A percentile compares a stretch with the other conserved stretches of the same genome.
phyloP scores from a whole-genome alignment of 2,113 vertebrate genomes.

The Leuciscus idus region DNA sequence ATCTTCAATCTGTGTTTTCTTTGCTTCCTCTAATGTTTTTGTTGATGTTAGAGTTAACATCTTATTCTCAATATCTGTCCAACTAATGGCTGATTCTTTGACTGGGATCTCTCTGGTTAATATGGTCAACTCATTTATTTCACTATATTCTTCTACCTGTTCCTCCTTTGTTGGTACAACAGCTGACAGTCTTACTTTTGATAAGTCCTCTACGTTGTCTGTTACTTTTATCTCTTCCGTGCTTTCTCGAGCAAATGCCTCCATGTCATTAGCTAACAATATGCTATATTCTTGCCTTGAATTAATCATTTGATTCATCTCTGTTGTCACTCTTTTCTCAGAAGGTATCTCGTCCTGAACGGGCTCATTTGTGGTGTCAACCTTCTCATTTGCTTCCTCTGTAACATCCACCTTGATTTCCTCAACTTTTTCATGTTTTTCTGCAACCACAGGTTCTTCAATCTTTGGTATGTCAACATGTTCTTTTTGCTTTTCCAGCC shows the following conservation, averaged over 20 bases:
- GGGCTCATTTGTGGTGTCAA: not conserved
- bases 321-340: not conserved
- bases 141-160: constrained; percentile 25
- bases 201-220: not conserved
- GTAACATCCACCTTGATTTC: constrained; percentile 29
- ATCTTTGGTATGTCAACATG: not conserved
- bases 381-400: constrained; percentile 33
- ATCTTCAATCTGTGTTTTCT: constrained; percentile 35
- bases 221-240: not conserved
- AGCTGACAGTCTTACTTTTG: constrained; percentile 10
- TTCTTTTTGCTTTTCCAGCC: not conserved
- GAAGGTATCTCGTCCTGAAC: constrained; percentile 22
- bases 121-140: not conserved
- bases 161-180: constrained; percentile 22
- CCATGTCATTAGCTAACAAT: not conserved
- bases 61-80: not conserved
- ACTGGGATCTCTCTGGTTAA: not conserved
- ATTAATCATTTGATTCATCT: constrained; percentile 7
- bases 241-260: constrained; percentile 14
- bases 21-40: not conserved
- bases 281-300: not conserved
- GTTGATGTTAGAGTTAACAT: not conserved
- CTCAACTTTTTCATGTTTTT: constrained; percentile 18
- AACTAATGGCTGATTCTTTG: not conserved
- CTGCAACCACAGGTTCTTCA: constrained; percentile 32